Percentiles rank a stretch among this genome's conserved stretches.
phyloP scores from a whole-genome alignment of 2,888 invertebrate genomes.

The Polylopha cassiicola region DNA sequence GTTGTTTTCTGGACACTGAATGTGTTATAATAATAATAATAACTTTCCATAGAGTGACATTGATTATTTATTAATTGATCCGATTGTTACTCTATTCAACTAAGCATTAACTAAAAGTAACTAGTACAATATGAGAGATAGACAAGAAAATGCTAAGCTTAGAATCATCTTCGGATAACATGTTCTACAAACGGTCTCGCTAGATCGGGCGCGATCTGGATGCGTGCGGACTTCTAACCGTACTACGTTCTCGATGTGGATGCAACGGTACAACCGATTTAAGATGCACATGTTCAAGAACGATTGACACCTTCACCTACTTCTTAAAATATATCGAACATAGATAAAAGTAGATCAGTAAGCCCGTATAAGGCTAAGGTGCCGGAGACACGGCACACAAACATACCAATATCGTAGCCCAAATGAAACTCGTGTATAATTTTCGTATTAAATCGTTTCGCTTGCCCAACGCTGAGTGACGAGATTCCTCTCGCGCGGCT shows the following conservation, averaged over 20 bases:
- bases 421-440: constrained; percentile 38
- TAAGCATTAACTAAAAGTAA: not conserved
- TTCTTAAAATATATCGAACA: constrained; percentile 15
- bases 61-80: too few species aligned
- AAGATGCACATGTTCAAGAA: constrained; percentile 46
- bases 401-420: constrained; percentile 14
- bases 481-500: constrained; percentile 54
- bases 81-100: too few species aligned
- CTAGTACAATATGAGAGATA: too few species aligned
- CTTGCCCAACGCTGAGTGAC: constrained; percentile 64
- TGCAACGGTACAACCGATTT: constrained; percentile 56
- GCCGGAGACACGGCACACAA: not conserved
- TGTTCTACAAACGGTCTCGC: constrained; percentile 40
- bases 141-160: constrained; percentile 12
- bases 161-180: constrained; percentile 19
- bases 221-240: constrained; percentile 47
- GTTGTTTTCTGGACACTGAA: too few species aligned
- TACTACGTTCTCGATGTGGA: constrained; percentile 55
- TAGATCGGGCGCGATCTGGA: constrained; percentile 27
- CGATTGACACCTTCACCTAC: constrained; percentile 37
- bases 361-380: not conserved
- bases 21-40: too few species aligned
- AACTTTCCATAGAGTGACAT: too few species aligned
- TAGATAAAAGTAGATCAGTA: not conserved
- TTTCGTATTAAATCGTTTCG: constrained; percentile 56